Percentiles rank a stretch among this genome's conserved stretches.
phyloP scores from a whole-genome alignment of 2,113 vertebrate genomes.

The Turnix velox region DNA sequence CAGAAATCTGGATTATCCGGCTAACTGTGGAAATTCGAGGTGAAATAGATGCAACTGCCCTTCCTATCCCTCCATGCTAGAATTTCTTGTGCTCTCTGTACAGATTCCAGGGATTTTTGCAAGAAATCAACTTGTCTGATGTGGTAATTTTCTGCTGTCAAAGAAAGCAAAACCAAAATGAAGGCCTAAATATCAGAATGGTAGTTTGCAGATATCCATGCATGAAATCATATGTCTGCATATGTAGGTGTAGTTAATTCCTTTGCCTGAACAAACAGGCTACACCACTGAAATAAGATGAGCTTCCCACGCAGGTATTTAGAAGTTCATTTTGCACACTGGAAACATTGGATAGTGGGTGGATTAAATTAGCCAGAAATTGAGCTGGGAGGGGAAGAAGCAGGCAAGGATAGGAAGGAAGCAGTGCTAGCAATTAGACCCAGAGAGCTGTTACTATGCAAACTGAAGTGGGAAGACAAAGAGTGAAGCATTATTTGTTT shows the following conservation, averaged over 20 bases:
- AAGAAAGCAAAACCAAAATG: not conserved
- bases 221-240: not conserved
- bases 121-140: not conserved
- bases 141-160: not conserved
- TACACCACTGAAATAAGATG: not conserved
- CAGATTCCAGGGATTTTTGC: not conserved
- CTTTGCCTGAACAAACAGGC: not conserved
- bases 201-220: not conserved
- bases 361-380: not conserved
- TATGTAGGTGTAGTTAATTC: not conserved
- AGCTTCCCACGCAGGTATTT: not conserved
- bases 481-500: not conserved
- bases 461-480: not conserved
- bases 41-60: not conserved
- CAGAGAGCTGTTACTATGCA: not conserved
- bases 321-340: not conserved
- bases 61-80: not conserved
- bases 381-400: not conserved
- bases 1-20: not conserved
- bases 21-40: not conserved
- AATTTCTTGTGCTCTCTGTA: not conserved
- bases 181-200: not conserved
- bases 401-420: not conserved
- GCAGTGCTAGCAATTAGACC: not conserved
- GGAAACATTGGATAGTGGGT: not conserved